Evolutionary conservation across 2,797 vertebrate species (phyloP).

Genomic region (Gymnodraco acuticeps): DNA sequence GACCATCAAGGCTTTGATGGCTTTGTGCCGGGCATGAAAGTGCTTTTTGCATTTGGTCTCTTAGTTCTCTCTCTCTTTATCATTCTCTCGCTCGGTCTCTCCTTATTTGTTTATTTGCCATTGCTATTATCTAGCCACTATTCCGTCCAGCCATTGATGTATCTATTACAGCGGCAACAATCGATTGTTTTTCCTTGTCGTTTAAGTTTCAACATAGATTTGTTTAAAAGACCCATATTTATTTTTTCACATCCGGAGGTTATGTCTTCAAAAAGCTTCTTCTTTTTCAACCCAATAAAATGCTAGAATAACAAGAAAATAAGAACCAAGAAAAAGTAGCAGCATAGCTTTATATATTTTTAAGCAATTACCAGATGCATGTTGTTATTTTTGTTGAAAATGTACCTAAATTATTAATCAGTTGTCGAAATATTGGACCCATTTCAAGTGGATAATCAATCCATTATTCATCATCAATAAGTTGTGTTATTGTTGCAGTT

Average conservation of each 20-base stretch:
- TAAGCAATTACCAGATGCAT: neutral
- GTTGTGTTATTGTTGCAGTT: neutral
- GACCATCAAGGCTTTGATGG: conserved; percentile 72
- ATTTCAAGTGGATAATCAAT: neutral
- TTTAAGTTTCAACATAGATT: neutral
- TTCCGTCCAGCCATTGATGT: neutral
- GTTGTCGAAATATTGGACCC: neutral
- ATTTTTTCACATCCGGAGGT: neutral
- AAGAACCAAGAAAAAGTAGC: neutral
- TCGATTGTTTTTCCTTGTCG: neutral
- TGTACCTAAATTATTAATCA: neutral
- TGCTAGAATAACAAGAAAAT: too few species aligned
- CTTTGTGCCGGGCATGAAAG: conserved; percentile 65
- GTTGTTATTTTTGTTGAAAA: neutral
- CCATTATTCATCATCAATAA: neutral
- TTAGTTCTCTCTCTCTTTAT: neutral
- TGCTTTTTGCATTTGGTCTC: conserved; percentile 53
- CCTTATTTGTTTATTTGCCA: neutral
- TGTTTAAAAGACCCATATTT: too few species aligned
- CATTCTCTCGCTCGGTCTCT: too few species aligned
- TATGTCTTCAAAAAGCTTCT: neutral
- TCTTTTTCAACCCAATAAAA: neutral
- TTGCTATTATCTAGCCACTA: neutral
- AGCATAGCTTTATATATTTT: neutral
- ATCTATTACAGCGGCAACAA: neutral